Percentiles rank a stretch among this genome's conserved stretches.
phyloP scores from a whole-genome alignment of 2,888 invertebrate genomes.

The Drosophila affinis region DNA sequence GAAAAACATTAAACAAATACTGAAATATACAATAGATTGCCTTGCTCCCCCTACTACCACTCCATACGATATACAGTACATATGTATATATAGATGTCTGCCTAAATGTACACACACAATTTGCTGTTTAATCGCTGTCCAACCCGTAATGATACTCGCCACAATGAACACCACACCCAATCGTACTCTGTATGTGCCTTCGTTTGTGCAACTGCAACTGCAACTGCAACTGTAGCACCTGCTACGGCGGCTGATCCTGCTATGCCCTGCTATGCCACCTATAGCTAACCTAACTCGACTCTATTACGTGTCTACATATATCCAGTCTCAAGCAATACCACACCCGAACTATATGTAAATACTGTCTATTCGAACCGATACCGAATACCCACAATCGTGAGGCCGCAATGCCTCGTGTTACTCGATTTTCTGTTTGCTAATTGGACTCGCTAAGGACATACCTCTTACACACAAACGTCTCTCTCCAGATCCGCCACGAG shows the following conservation, averaged over 20 bases:
- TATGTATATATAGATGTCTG: conserved; percentile 51
- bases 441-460: conserved; percentile 29
- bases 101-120: conserved; percentile 59
- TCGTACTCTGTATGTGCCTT: conserved; percentile 59
- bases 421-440: conserved; percentile 24
- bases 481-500: conserved; percentile 27
- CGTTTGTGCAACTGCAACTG: conserved; percentile 44
- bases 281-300: conserved; percentile 51
- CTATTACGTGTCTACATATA: conserved; percentile 28
- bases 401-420: conserved; percentile 3
- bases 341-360: conserved; percentile 49
- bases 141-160: conserved; percentile 40
- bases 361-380: conserved; percentile 21
- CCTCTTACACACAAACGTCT: conserved; percentile 29
- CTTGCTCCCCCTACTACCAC: conserved; percentile 15
- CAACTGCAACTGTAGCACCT: conserved; percentile 46
- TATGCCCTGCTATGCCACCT: conserved; percentile 52
- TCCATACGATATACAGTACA: conserved; percentile 2
- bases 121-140: conserved; percentile 47
- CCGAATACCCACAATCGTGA: conserved; percentile 1
- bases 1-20: conserved; percentile 22
- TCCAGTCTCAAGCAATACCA: conserved; percentile 21
- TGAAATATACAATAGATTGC: conserved; percentile 38
- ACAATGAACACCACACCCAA: conserved; percentile 33
- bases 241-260: conserved; percentile 37